These are phyloP conservation scores for Tachycineta bicolor DNA, from an alignment of 2,113 vertebrate genomes.

Conservation along the genomic window DNA sequence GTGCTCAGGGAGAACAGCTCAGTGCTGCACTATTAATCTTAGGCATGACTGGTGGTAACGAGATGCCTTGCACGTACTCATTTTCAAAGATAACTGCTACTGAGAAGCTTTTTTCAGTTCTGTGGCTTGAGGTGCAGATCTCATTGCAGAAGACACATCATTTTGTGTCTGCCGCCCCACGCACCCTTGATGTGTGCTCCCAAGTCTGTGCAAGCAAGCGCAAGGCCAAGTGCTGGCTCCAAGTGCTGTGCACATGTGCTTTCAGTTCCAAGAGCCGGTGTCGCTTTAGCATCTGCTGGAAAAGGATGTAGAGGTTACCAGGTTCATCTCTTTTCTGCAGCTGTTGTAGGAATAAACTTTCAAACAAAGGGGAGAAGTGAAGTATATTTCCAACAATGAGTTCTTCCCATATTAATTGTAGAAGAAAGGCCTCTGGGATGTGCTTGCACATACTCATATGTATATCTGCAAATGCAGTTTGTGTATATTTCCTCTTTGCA, in stretches of 20 bases:
- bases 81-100: constrained; percentile 25
- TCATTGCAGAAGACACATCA: neutral
- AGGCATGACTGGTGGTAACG: neutral
- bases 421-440: neutral
- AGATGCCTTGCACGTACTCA: neutral
- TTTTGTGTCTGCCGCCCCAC: neutral
- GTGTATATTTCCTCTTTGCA: neutral
- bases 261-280: neutral
- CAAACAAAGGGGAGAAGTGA: neutral
- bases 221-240: neutral
- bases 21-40: constrained; percentile 19
- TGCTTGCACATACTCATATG: neutral
- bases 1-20: neutral
- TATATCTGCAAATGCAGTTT: neutral
- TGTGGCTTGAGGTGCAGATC: neutral
- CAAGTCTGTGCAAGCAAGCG: neutral
- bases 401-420: neutral
- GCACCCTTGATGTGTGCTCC: neutral
- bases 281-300: neutral
- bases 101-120: neutral
- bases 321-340: neutral
- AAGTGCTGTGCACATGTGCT: neutral
- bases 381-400: neutral
- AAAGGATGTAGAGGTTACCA: neutral
- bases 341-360: neutral